phyloP scores from a whole-genome alignment of 1,140 invertebrate genomes.

The Drosophila pachea region DNA sequence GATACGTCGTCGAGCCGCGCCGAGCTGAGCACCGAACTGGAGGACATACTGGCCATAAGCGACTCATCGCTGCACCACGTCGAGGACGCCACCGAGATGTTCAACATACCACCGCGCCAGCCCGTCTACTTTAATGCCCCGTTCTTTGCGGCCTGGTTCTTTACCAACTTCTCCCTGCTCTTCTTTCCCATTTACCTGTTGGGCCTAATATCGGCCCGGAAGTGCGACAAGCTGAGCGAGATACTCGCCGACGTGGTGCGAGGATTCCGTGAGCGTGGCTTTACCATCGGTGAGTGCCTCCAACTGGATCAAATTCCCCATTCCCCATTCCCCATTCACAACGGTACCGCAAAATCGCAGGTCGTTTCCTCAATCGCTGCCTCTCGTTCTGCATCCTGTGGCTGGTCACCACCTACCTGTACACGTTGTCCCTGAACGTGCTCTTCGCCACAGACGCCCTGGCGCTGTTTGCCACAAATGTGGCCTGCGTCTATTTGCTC shows the following conservation, averaged over 20 bases:
- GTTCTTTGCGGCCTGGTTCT: constrained; percentile 97
- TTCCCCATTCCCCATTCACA: background rate
- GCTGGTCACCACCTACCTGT: constrained; percentile 96
- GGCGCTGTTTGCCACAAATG: constrained; percentile 94
- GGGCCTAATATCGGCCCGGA: constrained; percentile 84
- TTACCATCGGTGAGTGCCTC: constrained; percentile 85
- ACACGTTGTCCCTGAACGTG: constrained; percentile 90
- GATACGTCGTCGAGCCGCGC: constrained; percentile 78
- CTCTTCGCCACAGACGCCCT: constrained; percentile 94
- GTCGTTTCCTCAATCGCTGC: constrained; percentile 90
- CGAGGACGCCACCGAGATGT: constrained; percentile 77
- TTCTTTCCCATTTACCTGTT: constrained; percentile 94
- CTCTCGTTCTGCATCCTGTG: constrained; percentile 93
- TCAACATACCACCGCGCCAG: constrained; percentile 72
- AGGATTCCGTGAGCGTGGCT: constrained; percentile 91
- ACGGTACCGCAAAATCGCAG: constrained; percentile 80
- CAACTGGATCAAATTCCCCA: background rate
- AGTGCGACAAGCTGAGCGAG: constrained; percentile 86
- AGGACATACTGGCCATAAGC: constrained; percentile 79
- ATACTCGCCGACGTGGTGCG: constrained; percentile 88
- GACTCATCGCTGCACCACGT: constrained; percentile 79
- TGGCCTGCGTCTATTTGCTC: constrained; percentile 94
- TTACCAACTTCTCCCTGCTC: constrained; percentile 93
- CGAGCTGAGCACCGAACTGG: constrained; percentile 69
- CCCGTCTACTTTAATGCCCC: constrained; percentile 85